These are phyloP conservation scores for Teleopsis dalmanni DNA, from an alignment of 1,140 invertebrate genomes.

Conservation along the genomic window DNA sequence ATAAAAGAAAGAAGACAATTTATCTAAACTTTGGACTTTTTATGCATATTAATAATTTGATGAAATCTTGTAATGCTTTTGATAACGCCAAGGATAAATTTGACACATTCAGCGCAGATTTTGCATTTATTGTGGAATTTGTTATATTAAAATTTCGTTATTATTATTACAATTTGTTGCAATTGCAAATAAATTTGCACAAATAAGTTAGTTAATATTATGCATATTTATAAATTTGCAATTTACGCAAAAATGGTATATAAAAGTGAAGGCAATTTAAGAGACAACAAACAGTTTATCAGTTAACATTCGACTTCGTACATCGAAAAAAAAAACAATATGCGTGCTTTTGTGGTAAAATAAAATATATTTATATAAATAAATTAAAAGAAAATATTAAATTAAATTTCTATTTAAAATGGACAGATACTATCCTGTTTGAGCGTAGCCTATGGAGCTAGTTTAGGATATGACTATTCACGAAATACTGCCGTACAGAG, in stretches of 20 bases:
- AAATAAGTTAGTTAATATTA: not conserved
- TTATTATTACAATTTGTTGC: not conserved
- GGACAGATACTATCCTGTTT: constrained; percentile 27
- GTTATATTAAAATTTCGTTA: not conserved
- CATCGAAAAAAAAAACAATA: constrained; percentile 3
- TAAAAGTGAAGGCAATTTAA: constrained; percentile 2
- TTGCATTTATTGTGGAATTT: not conserved
- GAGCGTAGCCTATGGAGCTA: constrained; percentile 34
- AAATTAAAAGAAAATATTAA: not conserved
- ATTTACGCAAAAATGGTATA: not conserved
- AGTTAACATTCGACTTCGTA: not conserved
- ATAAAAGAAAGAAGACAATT: no score
- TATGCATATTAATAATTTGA: no score
- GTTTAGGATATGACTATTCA: constrained; percentile 35
- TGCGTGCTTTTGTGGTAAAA: constrained; percentile 12
- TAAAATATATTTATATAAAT: not conserved
- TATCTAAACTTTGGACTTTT: no score
- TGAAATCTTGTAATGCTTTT: no score
- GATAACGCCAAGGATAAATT: no score
- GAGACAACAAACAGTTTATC: not conserved
- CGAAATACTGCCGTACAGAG: constrained; percentile 23
- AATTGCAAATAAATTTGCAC: not conserved
- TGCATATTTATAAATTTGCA: not conserved
- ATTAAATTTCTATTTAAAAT: not conserved
- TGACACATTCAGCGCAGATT: not conserved